Evolutionary conservation across 2,797 vertebrate genomes (phyloP), one percentile per base, ranked within the genome.

Genomic region (Acipenser oxyrinchus): DNA sequence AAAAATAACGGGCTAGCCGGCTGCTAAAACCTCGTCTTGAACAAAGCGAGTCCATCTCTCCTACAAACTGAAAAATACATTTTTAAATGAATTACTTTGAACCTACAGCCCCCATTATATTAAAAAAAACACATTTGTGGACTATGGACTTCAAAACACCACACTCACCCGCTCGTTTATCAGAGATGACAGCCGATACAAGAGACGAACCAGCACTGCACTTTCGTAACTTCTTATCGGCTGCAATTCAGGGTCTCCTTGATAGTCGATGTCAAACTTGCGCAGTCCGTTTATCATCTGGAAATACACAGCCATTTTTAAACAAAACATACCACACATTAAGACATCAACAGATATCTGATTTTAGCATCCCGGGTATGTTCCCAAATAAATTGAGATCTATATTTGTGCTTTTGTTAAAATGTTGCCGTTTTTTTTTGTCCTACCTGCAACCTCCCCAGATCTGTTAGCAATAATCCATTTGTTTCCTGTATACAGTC

Each of bases 191-290:
- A 94, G 63, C 51, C 75, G 81, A 79, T 91, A 98, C 1, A 96
- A 77, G 0, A 92, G 69, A 0, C 95, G 87, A 10, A 99, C 96
- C 61, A 99, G 86, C 18, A 90, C 63, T 0, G 94, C 84, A 0
- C 76, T 97, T 77, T 99, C 95, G 0, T 93, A 98, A 80, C 93
- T 99, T 23, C 95, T 84, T 68, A 99, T 97, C 8, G 95, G 96
- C 88, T 99, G 97, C 0, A 99, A 92, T 77, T 99, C 97, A 0
- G 88, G 82, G 64, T 99, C 96, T 0, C 95, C 96, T n/a, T 91
- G 93, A 15, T 96, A 99, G 11, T 85, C 86, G 0, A 99, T 78
- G 37, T 96, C 92, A 73, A 99, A 99, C 70, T 83, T 82, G 0
- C n/a, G n/a, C 8, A 93, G 82, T 6, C 95, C 95, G 0, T 93